Conservation (phyloP, 2,113 vertebrate genomes). For the Arizona elegans region DNA sequence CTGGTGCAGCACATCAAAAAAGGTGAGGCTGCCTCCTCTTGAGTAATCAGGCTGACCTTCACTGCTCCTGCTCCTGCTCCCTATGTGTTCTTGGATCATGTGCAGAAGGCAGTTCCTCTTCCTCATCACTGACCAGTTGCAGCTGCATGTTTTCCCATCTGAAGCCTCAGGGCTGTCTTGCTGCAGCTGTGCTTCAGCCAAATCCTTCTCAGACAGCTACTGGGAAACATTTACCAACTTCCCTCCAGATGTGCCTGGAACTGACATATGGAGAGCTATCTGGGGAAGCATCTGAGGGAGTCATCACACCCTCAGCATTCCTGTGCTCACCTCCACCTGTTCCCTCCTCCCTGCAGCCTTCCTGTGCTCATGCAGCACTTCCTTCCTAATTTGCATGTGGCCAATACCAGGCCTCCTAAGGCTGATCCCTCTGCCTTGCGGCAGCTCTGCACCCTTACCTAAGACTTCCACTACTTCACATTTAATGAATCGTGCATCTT, state of each 20-base stretch:
- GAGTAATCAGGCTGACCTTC: neutral
- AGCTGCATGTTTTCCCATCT: neutral
- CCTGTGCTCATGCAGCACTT: neutral
- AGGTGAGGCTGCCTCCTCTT: neutral
- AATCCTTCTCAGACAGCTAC: neutral
- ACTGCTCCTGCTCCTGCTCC: neutral
- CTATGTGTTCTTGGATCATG: neutral
- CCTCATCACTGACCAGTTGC: neutral
- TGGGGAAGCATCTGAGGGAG: neutral
- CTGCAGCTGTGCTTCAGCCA: neutral
- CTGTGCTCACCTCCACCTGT: neutral
- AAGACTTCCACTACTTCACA: neutral
- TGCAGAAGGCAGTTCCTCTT: neutral
- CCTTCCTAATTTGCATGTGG: neutral
- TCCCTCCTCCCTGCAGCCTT: neutral
- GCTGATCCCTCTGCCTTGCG: no score
- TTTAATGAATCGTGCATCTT: neutral
- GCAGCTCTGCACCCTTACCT: neutral
- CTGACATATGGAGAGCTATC: neutral
- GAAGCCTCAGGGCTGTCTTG: neutral
- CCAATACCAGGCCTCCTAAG: neutral
- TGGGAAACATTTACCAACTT: neutral
- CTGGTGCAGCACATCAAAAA: neutral
- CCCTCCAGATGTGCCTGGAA: neutral
- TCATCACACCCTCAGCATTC: neutral